These are phyloP conservation scores for Thunnus maccoyii DNA, from an alignment of 2,113 vertebrate species.

Conservation along the genomic window DNA sequence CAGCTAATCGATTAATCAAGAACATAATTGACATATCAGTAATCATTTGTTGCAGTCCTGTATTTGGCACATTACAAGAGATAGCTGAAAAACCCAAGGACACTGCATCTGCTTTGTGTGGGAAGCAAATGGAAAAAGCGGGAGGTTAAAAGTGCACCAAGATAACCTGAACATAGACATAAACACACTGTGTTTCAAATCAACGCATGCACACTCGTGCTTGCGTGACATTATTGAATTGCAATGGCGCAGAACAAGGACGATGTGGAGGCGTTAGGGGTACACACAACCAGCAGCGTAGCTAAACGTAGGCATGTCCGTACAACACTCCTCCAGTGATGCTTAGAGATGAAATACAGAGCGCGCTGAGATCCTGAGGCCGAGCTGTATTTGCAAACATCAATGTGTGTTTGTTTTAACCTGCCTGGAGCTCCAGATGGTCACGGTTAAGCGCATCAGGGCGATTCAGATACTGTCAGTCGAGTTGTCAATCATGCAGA, in stretches of 20 bases:
- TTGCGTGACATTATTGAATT: background rate
- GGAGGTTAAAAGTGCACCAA: conserved; percentile 3
- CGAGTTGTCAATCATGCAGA: background rate
- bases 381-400: background rate
- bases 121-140: background rate
- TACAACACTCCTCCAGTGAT: background rate
- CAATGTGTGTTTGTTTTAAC: conserved; percentile 7
- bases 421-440: background rate
- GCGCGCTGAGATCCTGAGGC: background rate
- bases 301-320: background rate
- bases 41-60: too few species aligned
- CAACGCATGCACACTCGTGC: background rate
- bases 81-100: too few species aligned
- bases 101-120: too few species aligned
- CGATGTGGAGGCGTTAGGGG: background rate
- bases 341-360: background rate
- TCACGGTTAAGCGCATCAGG: background rate
- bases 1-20: too few species aligned
- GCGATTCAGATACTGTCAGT: background rate
- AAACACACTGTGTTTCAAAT: background rate
- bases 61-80: too few species aligned
- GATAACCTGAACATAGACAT: background rate
- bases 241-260: conserved; percentile 42
- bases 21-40: too few species aligned
- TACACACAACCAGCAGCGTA: conserved; percentile 25